Evolutionary conservation across 2,113 vertebrate species (phyloP), one percentile per base, ranked within the genome.

Genomic region (Pluvianellus socialis): DNA sequence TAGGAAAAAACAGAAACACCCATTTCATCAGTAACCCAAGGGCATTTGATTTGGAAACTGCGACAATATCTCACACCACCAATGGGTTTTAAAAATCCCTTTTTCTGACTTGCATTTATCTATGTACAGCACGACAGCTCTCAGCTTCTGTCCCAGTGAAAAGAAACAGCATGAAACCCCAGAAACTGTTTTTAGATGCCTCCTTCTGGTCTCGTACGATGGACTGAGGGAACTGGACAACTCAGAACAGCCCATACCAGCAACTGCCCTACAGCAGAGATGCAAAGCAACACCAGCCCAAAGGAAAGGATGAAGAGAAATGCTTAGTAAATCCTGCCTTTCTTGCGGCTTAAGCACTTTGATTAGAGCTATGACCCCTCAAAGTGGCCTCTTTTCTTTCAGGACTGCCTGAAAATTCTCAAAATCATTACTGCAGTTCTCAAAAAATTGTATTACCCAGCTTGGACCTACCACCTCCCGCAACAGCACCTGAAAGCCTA

Each of bases 171-270:
- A 68, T 52, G 32, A 82, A 65, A 45, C 3, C 28, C 14, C 38
- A 85, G 38, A 45, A 67, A 45, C 6, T 38, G 13, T 2, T 84
- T 77, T 71, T 45, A 45, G 19, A 26, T 55, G 13, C 20, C 20
- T 74, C 10, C 28, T 45, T 42, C 28, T 67, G 10, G 11, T 66
- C 32, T 28, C 1, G 0, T 24, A 18, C 0, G 0, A 80, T 0
- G 0, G 27, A 28, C 5, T 59, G 42, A 58, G n/a, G 10, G 33
- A 68, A 65, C 15, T 44, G 61, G 19, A 17, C 28, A 76, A 65
- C 40, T 35, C 40, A 55, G 12, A 85, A 75, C 16, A 59, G 12
- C 1, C 0, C 1, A 0, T 50, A 71, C 11, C 18, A 76, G 33
- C 20, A 88, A 40, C 4, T 7, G 19, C 30, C 6, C 8, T 67